These are phyloP conservation scores for Callopanchax toddi DNA, from an alignment of 2,113 vertebrate genomes.

Conservation along the genomic window DNA sequence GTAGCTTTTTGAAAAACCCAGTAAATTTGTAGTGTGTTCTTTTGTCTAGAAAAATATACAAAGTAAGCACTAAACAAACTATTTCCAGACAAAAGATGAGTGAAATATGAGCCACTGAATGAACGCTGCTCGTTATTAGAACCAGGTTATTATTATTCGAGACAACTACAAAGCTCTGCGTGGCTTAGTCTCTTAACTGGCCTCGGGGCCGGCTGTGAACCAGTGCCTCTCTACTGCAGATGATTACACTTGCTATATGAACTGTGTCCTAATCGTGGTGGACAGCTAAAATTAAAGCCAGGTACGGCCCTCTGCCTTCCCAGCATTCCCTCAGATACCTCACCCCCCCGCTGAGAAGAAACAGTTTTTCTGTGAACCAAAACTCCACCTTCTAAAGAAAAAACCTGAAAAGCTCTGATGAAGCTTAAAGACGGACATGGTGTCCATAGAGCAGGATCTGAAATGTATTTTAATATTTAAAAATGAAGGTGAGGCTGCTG, in stretches of 20 bases:
- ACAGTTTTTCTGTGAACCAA: constrained; percentile 15
- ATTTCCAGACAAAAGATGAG: background rate
- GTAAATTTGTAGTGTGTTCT: background rate
- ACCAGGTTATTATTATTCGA: constrained; percentile 46
- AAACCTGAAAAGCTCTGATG: background rate
- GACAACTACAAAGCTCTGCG: constrained; percentile 59
- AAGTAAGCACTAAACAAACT: background rate
- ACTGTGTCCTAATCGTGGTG: constrained; percentile 69
- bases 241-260: constrained; percentile 72
- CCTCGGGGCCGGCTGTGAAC: constrained; percentile 49
- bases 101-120: background rate
- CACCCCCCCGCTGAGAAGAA: constrained; percentile 59
- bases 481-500: too few species aligned
- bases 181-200: constrained; percentile 24
- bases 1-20: background rate
- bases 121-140: constrained; percentile 15
- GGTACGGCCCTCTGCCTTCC: constrained; percentile 63
- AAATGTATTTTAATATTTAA: too few species aligned
- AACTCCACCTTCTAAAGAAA: constrained; percentile 12
- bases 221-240: constrained; percentile 56
- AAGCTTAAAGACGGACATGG: background rate
- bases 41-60: background rate
- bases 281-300: constrained; percentile 78
- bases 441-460: background rate
- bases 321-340: constrained; percentile 57